Conservation (phyloP, 2,888 invertebrate species). For the Crepidodera aurea region DNA sequence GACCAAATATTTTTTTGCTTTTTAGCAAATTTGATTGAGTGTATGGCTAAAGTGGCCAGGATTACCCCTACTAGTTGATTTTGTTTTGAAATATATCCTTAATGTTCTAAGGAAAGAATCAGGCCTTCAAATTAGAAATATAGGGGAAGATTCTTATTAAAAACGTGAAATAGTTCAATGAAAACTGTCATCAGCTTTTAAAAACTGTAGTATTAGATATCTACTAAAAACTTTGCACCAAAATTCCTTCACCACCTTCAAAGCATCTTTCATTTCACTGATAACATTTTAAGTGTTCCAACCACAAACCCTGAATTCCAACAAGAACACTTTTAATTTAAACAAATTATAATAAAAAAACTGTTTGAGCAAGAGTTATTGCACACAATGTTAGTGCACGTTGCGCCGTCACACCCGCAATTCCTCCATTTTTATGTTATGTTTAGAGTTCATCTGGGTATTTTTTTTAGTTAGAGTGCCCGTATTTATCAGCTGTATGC, state of each 20-base stretch:
- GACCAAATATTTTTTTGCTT: too few relatives aligned
- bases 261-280: not conserved
- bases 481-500: conserved; percentile 80
- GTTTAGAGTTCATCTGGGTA: conserved; percentile 70
- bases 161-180: too few relatives aligned
- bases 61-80: too few relatives aligned
- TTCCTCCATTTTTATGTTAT: conserved; percentile 76
- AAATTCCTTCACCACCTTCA: conserved; percentile 1
- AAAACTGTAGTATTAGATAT: too few relatives aligned
- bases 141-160: too few relatives aligned
- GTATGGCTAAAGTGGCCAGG: too few relatives aligned
- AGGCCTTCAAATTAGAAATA: too few relatives aligned
- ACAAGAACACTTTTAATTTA: not conserved
- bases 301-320: conserved; percentile 3
- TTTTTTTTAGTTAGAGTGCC: conserved; percentile 81
- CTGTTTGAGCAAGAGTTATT: conserved; percentile 50
- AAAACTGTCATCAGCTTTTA: too few relatives aligned
- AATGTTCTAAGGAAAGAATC: too few relatives aligned
- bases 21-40: too few relatives aligned
- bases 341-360: not conserved
- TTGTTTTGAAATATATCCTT: too few relatives aligned
- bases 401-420: conserved; percentile 77
- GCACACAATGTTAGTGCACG: conserved; percentile 47
- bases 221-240: not conserved
- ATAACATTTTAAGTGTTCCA: conserved; percentile 1